Evolutionary conservation across 2,888 invertebrate genomes (phyloP).

Genomic region (Polietes domitor): DNA sequence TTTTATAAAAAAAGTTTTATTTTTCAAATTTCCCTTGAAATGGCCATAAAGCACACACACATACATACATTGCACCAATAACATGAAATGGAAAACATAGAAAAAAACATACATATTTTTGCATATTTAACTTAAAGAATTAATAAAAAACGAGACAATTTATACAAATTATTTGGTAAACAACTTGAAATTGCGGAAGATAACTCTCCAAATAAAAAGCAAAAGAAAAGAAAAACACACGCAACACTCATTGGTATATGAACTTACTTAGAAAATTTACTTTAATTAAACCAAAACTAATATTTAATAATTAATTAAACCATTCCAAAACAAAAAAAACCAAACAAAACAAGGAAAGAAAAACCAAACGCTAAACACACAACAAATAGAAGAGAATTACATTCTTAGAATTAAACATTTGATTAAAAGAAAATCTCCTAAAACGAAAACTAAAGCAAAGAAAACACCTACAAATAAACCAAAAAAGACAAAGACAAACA

Average conservation of each 20-base stretch:
- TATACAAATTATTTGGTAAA: constrained; percentile 66
- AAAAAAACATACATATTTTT: constrained; percentile 22
- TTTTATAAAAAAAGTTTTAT: constrained; percentile 56
- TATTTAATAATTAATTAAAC: constrained; percentile 16
- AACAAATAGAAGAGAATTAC: constrained; percentile 32
- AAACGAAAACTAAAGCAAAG: constrained; percentile 14
- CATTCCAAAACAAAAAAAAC: constrained; percentile 27
- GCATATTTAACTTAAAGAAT: constrained; percentile 15
- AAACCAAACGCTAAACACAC: constrained; percentile 11
- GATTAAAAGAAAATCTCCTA: constrained; percentile 17
- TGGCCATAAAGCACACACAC: constrained; percentile 40
- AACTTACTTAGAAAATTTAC: constrained; percentile 17
- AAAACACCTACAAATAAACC: neutral
- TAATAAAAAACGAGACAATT: constrained; percentile 55
- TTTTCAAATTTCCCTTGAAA: constrained; percentile 37
- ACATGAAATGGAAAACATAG: neutral
- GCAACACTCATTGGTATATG: constrained; percentile 4
- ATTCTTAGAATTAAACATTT: constrained; percentile 12
- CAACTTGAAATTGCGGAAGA: constrained; percentile 29
- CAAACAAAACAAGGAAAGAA: neutral
- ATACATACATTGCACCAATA: constrained; percentile 24
- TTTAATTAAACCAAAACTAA: constrained; percentile 12
- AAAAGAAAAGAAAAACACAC: too few species aligned
- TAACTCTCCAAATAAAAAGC: neutral
- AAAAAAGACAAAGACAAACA: neutral